phyloP scores from a whole-genome alignment of 2,113 vertebrate genomes.

The Lepus timidus region DNA sequence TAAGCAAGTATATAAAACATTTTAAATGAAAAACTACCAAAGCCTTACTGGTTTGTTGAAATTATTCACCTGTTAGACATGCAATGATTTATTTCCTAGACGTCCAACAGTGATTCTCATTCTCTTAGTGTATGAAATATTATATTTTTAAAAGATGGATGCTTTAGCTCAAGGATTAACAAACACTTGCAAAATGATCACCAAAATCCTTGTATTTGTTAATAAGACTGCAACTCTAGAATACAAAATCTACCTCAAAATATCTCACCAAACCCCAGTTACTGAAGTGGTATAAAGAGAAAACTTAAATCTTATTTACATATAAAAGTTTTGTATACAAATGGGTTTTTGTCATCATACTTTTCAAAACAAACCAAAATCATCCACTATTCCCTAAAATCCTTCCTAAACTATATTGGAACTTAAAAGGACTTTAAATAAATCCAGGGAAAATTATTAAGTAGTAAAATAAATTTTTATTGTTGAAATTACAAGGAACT shows the following conservation, averaged over 20 bases:
- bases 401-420: background rate
- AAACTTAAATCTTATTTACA: constrained; percentile 17
- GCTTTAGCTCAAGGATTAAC: background rate
- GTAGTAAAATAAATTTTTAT: constrained; percentile 67
- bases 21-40: constrained; percentile 30
- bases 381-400: background rate
- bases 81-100: background rate
- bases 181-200: constrained; percentile 32
- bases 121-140: background rate
- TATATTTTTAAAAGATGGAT: background rate
- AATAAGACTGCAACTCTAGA: constrained; percentile 19
- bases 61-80: background rate
- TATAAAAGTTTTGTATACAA: background rate
- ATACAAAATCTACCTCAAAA: constrained; percentile 42
- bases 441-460: background rate
- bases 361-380: constrained; percentile 20
- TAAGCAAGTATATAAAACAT: constrained; percentile 25
- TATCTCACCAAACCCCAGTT: background rate
- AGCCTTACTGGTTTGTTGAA: background rate
- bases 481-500: constrained; percentile 52
- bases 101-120: background rate
- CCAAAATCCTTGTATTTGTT: background rate
- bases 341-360: background rate
- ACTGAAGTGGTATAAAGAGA: background rate
- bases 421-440: background rate